Conservation (phyloP, 2,797 vertebrate genomes). For the Pantherophis alleghaniensis region DNA sequence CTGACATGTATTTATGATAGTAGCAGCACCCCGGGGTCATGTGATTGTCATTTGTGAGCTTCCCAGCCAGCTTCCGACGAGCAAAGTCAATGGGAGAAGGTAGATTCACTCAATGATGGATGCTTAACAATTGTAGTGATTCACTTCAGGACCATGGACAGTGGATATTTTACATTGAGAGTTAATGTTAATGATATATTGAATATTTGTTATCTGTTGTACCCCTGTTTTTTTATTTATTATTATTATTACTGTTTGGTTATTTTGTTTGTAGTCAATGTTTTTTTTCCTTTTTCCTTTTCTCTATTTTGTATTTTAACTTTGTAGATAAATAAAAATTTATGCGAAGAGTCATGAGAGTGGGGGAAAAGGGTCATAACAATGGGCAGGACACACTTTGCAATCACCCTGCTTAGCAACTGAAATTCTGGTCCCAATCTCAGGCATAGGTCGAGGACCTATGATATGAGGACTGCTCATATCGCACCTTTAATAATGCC, state of each 20-base stretch:
- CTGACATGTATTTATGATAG: not conserved
- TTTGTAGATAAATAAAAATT: not conserved
- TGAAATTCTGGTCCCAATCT: not conserved
- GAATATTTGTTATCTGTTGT: not conserved
- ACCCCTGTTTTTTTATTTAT: not conserved
- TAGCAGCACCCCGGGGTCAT: not conserved
- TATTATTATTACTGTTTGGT: not conserved
- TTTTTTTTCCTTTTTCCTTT: not conserved
- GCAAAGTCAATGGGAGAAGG: not conserved
- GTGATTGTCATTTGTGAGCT: not conserved
- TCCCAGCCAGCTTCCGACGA: not conserved
- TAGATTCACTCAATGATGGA: not conserved
- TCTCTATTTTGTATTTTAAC: not conserved
- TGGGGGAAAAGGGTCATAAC: not conserved
- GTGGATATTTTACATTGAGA: not conserved
- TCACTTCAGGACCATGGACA: not conserved
- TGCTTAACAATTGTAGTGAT: not conserved
- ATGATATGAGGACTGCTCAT: not conserved
- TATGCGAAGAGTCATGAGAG: not conserved
- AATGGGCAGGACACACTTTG: not conserved
- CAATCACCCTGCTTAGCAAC: not conserved
- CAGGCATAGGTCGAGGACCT: not conserved
- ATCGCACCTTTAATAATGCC: not conserved
- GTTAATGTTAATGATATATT: not conserved
- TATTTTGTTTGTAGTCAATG: not conserved